phyloP scores from a whole-genome alignment of 2,113 vertebrate genomes.

The Sander lucioperca region DNA sequence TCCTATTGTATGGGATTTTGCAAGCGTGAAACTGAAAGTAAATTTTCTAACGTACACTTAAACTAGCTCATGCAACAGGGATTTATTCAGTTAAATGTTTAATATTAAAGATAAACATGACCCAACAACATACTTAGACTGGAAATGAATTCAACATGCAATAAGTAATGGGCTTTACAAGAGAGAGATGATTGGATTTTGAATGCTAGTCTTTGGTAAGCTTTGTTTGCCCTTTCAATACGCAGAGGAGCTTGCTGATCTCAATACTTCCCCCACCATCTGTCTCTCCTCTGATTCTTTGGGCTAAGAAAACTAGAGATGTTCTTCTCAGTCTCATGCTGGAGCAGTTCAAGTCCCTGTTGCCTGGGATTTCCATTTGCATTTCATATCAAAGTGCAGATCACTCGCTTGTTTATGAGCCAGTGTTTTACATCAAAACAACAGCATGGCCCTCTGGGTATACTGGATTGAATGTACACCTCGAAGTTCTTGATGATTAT shows the following conservation, averaged over 20 bases:
- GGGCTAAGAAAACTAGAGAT: slow-evolving; percentile 47
- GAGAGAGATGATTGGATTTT: slow-evolving; percentile 54
- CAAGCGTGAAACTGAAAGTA: not conserved
- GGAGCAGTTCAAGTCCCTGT: slow-evolving; percentile 42
- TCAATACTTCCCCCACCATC: slow-evolving; percentile 62
- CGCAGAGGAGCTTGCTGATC: slow-evolving; percentile 57
- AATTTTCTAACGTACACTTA: not conserved
- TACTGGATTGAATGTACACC: slow-evolving; percentile 10
- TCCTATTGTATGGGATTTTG: not conserved
- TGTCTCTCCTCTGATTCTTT: slow-evolving; percentile 57
- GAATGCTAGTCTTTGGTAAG: slow-evolving; percentile 36
- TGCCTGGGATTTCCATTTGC: slow-evolving; percentile 55
- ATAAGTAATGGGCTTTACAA: slow-evolving; percentile 22
- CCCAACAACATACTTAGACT: not conserved
- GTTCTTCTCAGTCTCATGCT: slow-evolving; percentile 34
- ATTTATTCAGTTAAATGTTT: not conserved
- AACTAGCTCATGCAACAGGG: not conserved
- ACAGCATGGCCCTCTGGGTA: slow-evolving; percentile 13
- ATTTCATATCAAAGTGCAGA: slow-evolving; percentile 61
- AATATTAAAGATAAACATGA: not conserved
- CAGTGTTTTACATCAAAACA: slow-evolving; percentile 42
- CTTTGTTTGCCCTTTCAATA: slow-evolving; percentile 65
- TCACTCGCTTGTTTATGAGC: slow-evolving; percentile 53
- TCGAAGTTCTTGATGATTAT: slow-evolving; percentile 14
- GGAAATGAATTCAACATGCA: slow-evolving; percentile 5